phyloP scores from a whole-genome alignment of 2,113 vertebrate genomes.

The Galbula dea region DNA sequence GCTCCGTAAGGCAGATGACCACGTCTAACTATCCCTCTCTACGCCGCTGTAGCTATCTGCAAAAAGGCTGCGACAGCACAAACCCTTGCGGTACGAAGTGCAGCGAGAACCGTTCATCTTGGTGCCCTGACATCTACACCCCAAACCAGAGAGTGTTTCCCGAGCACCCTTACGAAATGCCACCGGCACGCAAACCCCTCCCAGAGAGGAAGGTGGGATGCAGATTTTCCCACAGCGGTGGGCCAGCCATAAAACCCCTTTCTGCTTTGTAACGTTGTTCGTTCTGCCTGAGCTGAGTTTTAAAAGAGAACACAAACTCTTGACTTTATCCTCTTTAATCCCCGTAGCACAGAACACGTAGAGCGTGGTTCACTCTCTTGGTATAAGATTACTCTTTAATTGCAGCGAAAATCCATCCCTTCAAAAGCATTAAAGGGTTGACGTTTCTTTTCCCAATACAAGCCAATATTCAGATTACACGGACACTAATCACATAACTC shows the following conservation, averaged over 20 bases:
- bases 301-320: not conserved
- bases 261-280: too few relatives aligned
- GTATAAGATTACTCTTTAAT: conserved; percentile 12
- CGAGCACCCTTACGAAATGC: accelerated
- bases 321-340: not conserved
- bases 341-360: not conserved
- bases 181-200: not conserved
- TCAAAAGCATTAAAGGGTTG: conserved; percentile 29
- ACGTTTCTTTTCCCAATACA: conserved; percentile 13
- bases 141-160: not conserved
- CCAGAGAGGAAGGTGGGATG: not conserved
- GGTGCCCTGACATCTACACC: not conserved
- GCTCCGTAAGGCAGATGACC: not conserved
- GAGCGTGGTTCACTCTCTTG: not conserved
- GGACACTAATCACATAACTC: conserved; percentile 61
- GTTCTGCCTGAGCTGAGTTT: not conserved
- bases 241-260: not conserved
- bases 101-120: not conserved
- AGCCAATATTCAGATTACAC: conserved; percentile 39
- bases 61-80: not conserved
- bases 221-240: not conserved
- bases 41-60: not conserved
- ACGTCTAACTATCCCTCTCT: not conserved
- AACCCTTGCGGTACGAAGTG: not conserved
- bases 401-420: conserved; percentile 14